phyloP scores from a whole-genome alignment of 1,140 invertebrate genomes.

The Pseudomyrmex dendroicus region DNA sequence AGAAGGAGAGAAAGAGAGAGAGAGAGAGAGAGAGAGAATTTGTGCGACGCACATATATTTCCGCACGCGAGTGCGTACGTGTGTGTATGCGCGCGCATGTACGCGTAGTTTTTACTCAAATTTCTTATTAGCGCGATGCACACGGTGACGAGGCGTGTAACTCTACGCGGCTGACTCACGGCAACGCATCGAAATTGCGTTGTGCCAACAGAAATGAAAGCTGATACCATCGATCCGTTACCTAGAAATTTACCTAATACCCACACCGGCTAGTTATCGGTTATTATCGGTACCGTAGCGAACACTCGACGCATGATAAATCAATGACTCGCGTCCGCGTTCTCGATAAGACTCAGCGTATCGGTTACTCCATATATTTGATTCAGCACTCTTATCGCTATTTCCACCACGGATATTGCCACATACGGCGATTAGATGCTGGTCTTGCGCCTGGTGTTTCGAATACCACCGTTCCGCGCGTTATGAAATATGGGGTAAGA shows the following conservation, averaged over 20 bases:
- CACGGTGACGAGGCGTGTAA: neutral
- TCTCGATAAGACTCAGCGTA: constrained; percentile 51
- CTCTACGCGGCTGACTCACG: constrained; percentile 10
- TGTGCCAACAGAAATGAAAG: constrained; percentile 41
- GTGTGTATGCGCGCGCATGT: no score
- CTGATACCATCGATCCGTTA: constrained; percentile 53
- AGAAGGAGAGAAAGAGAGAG: no score
- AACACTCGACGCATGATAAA: constrained; percentile 53
- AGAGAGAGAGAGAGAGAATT: no score
- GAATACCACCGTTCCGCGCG: neutral
- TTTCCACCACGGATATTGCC: constrained; percentile 49
- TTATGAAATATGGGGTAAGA: constrained; percentile 26
- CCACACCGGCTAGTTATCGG: constrained; percentile 26
- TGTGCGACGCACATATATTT: neutral
- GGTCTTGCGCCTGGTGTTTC: constrained; percentile 36
- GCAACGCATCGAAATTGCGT: constrained; percentile 28
- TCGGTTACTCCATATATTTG: constrained; percentile 59
- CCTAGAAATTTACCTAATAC: constrained; percentile 50
- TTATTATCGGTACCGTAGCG: constrained; percentile 42
- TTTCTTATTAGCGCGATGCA: constrained; percentile 29
- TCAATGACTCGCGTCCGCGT: constrained; percentile 47
- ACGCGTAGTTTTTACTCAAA: neutral
- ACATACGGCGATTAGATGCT: constrained; percentile 49
- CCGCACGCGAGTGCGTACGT: no score
- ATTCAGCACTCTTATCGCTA: constrained; percentile 56